A percentile compares a stretch with the other conserved stretches of the same genome.
phyloP scores from a whole-genome alignment of 2,113 vertebrate genomes.

The Paramormyrops kingsleyae region DNA sequence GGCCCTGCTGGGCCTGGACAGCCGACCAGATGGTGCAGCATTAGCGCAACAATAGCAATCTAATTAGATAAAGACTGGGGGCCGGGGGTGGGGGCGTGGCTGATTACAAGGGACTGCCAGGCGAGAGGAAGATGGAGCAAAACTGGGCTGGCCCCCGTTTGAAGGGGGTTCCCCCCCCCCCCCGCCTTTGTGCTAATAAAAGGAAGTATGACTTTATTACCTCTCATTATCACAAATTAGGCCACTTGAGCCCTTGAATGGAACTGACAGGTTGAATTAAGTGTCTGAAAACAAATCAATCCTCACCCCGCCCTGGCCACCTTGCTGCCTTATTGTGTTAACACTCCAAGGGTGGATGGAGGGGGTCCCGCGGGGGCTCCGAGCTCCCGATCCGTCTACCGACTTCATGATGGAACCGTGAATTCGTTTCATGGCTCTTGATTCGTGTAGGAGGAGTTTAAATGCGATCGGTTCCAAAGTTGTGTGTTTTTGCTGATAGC shows the following conservation, averaged over 20 bases:
- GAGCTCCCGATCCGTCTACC: constrained; percentile 39
- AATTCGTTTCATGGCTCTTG: background rate
- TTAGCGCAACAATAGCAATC: constrained; percentile 67
- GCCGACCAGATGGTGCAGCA: constrained; percentile 66
- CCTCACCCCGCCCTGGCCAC: constrained; percentile 43
- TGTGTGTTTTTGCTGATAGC: background rate
- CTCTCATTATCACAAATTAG: constrained; percentile 75
- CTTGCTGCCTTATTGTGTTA: constrained; percentile 56
- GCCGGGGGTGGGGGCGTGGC: constrained; percentile 25
- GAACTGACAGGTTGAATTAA: constrained; percentile 75
- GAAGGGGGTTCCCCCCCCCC: constrained; percentile 21
- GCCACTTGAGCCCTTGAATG: constrained; percentile 65
- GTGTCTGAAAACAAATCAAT: constrained; percentile 67
- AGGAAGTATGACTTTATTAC: constrained; percentile 72
- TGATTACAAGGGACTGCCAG: constrained; percentile 33
- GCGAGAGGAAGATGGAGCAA: constrained; percentile 25
- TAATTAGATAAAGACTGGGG: constrained; percentile 69
- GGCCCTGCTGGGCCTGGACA: constrained; percentile 38
- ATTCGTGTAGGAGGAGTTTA: background rate
- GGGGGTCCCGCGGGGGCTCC: constrained; percentile 35
- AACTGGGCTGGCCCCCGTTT: background rate
- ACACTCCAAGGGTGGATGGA: constrained; percentile 45
- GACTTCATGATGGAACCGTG: constrained; percentile 22
- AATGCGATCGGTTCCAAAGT: background rate
- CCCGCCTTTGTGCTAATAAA: constrained; percentile 55